Evolutionary conservation across 2,113 vertebrate species (phyloP).

Genomic region (Bos indicus): DNA sequence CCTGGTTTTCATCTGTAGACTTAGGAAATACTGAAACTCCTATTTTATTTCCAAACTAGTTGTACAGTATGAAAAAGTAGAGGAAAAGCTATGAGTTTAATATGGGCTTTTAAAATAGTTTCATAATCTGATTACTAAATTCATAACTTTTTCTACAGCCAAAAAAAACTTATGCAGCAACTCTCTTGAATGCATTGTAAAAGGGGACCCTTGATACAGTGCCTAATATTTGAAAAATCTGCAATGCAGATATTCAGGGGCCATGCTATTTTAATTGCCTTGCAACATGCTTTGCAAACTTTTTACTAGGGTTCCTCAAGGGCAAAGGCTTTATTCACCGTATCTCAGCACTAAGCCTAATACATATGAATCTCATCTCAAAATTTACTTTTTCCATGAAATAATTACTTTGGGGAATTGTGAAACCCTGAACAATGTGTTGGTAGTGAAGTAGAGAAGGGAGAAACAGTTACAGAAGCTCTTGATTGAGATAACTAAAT

Average conservation of each 20-base stretch:
- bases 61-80: not conserved
- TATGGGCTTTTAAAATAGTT: not conserved
- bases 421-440: not conserved
- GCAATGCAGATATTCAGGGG: not conserved
- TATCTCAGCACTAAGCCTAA: not conserved
- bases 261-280: not conserved
- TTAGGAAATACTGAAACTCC: slow-evolving; percentile 22
- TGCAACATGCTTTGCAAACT: not conserved
- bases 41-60: slow-evolving; percentile 28
- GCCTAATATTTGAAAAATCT: not conserved
- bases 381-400: not conserved
- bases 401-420: not conserved
- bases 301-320: not conserved
- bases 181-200: not conserved
- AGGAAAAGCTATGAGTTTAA: not conserved
- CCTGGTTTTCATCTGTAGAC: not conserved
- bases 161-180: not conserved
- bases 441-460: not conserved
- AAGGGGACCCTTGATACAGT: not conserved
- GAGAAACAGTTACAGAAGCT: not conserved
- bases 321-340: not conserved
- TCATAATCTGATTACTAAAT: not conserved
- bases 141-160: not conserved
- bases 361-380: not conserved
- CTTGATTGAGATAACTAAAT: not conserved